These are phyloP conservation scores for Halictus ligatus DNA, from an alignment of 2,888 invertebrate genomes.

Conservation along the genomic window DNA sequence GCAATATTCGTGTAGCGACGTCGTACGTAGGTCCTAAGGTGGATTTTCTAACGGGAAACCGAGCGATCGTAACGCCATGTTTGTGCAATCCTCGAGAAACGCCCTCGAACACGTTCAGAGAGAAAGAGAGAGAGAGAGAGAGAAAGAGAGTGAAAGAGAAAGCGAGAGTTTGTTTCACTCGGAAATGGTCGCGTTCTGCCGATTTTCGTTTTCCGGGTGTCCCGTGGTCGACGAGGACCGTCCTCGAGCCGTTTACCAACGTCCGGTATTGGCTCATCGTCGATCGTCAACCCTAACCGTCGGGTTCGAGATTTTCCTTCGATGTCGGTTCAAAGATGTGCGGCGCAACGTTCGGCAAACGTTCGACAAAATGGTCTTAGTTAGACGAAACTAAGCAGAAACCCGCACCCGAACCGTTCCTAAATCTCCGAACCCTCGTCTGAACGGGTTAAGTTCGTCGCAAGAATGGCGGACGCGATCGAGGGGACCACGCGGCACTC, in stretches of 20 bases:
- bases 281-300: constrained; percentile 8
- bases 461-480: background rate
- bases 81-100: constrained; percentile 57
- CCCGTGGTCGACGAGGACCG: constrained; percentile 6
- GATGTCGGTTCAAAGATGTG: background rate
- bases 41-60: constrained; percentile 67
- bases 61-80: constrained; percentile 50
- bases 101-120: constrained; percentile 15
- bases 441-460: background rate
- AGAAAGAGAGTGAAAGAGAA: background rate
- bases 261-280: constrained; percentile 5
- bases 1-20: constrained; percentile 66
- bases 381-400: background rate
- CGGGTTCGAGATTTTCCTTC: background rate
- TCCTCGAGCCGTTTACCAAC: background rate
- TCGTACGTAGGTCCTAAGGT: constrained; percentile 59
- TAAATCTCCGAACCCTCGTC: background rate
- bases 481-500: constrained; percentile 12
- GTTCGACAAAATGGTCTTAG: background rate
- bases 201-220: constrained; percentile 12
- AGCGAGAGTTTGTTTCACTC: constrained; percentile 44
- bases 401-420: background rate
- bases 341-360: background rate
- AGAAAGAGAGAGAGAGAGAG: no score
- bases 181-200: constrained; percentile 23